These are phyloP conservation scores for Mycteria americana DNA, from an alignment of 2,797 vertebrate genomes.

Conservation along the genomic window DNA sequence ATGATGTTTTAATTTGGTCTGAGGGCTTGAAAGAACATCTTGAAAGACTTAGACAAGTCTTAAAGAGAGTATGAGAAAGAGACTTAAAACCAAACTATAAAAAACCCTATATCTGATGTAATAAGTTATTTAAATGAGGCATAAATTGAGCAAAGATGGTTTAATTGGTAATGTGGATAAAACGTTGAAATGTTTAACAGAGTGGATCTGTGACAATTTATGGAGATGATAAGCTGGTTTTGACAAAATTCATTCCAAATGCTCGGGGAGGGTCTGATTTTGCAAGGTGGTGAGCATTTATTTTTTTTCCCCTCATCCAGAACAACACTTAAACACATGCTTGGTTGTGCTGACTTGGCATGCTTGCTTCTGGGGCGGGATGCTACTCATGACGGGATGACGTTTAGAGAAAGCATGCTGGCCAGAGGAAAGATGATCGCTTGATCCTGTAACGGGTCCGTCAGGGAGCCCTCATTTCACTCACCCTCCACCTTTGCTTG, in stretches of 20 bases:
- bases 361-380: not conserved
- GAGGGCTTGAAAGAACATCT: constrained; percentile 65
- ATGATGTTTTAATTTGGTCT: constrained; percentile 68
- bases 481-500: not conserved
- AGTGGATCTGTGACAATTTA: constrained; percentile 21
- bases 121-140: constrained; percentile 64
- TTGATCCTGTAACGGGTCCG: rapidly evolving
- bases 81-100: constrained; percentile 49
- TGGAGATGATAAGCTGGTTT: constrained; percentile 42
- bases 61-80: constrained; percentile 57
- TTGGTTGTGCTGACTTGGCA: not conserved
- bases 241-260: constrained; percentile 47
- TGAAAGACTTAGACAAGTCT: constrained; percentile 62
- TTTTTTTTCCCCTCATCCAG: not conserved
- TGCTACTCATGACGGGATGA: not conserved
- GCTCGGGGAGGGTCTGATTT: not conserved
- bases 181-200: constrained; percentile 46
- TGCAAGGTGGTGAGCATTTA: constrained; percentile 23
- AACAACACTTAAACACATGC: constrained; percentile 10
- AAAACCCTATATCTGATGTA: constrained; percentile 50
- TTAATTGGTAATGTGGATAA: constrained; percentile 19
- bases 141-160: constrained; percentile 65
- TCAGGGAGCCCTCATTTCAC: not conserved
- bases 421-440: not conserved
- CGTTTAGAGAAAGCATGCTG: rapidly evolving